Evolutionary conservation across 1,140 invertebrate species (phyloP), one percentile per base, ranked within the genome.

Genomic region (Lepidurus apus): DNA sequence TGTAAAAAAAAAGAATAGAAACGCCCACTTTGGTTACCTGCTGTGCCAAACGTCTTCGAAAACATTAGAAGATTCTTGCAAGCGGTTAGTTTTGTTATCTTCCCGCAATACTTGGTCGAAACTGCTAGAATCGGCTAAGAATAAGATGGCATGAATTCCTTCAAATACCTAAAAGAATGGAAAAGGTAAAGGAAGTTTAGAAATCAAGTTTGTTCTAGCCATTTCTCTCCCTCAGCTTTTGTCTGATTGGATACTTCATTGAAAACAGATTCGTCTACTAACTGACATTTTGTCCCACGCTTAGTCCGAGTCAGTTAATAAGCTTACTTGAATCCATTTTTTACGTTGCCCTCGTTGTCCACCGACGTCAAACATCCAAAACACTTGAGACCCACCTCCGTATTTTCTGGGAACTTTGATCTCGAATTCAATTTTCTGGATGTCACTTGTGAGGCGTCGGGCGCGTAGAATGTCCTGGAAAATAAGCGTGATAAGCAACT

Each of bases 281-380:
- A 3, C 4, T 34, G 34, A 34, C 26, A 77, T 42, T 21, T 43
- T 45, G 47, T 43, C 24, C 21, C 10, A 11, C 47, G 43, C 1
- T 34, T 42, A n/a, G 26, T 42, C 43, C 17, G 2, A 42, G 10
- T 76, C 21, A 34, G 13, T 34, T 13, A 10, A 77, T 13, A 75
- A 42, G 74, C 77, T 82, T 81, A 91, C 89, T 83, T 92, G 91
- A 80, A 93, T 93, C 93, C 93, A 94, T 84, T 93, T 93, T 81
- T 91, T 91, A 42, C 93, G 85, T 83, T 95, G 92, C 11, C 93
- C 93, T 79, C 91, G 85, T 85, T 95, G 94, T 0, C 94, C 94
- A 0, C 92, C 92, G 1, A 93, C 91, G 81, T 93, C 92, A 81
- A 90, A 92, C 91, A 93, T 91, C 87, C 90, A 91, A 84, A 93